Conservation (phyloP, 2,888 invertebrate genomes). For the Tryphoninae sp. region DNA sequence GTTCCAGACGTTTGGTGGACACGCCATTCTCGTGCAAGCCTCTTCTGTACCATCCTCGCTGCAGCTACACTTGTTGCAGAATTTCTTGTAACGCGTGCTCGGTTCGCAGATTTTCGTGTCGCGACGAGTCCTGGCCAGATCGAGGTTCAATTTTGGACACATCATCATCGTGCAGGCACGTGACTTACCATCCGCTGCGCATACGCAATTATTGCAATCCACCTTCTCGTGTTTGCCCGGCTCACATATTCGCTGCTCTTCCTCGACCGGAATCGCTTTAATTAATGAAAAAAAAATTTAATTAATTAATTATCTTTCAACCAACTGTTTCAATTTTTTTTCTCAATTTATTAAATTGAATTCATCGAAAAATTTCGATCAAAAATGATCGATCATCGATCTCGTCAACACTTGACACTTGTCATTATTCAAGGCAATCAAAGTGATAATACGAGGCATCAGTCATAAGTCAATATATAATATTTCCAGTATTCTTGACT, state of each 20-base stretch:
- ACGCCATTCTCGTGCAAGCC: slow-evolving; percentile 35
- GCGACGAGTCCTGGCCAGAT: slow-evolving; percentile 17
- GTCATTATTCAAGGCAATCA: too few relatives aligned
- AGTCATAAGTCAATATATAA: too few relatives aligned
- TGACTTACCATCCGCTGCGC: slow-evolving; percentile 81
- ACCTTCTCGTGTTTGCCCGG: slow-evolving; percentile 81
- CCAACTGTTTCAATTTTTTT: neutral
- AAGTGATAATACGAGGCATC: too few relatives aligned
- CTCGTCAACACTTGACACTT: too few relatives aligned
- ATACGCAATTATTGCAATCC: slow-evolving; percentile 83
- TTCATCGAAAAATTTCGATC: neutral
- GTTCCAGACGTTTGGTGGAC: slow-evolving; percentile 6
- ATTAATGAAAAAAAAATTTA: neutral
- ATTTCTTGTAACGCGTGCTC: slow-evolving; percentile 1
- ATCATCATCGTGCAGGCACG: slow-evolving; percentile 82
- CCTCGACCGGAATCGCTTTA: slow-evolving; percentile 22
- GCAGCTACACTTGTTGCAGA: slow-evolving; percentile 43
- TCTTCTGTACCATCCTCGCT: neutral
- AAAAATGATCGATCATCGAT: too few relatives aligned
- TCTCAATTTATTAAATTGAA: neutral
- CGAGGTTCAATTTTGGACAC: slow-evolving; percentile 70
- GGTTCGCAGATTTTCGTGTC: slow-evolving; percentile 11
- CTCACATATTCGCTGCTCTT: slow-evolving; percentile 74
- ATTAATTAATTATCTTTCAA: neutral
- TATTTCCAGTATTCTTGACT: too few relatives aligned